These are phyloP conservation scores for Mormyrus lacerda DNA, from an alignment of 2,113 vertebrate species.

Conservation along the genomic window DNA sequence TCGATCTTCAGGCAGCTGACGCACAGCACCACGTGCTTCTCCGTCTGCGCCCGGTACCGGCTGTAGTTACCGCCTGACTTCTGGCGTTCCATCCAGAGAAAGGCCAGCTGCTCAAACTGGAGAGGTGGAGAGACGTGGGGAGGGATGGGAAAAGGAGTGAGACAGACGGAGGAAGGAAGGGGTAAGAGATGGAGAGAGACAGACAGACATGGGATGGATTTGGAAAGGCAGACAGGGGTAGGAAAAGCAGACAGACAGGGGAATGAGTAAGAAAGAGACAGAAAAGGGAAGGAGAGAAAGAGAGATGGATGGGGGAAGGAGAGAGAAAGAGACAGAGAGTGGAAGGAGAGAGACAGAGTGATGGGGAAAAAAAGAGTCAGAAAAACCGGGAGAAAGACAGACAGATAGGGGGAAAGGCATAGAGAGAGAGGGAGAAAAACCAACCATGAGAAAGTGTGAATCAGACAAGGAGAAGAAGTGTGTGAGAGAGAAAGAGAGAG, in stretches of 20 bases:
- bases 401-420: background rate
- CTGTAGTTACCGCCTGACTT: slow-evolving; percentile 74
- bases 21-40: slow-evolving; percentile 70
- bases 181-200: background rate
- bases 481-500: background rate
- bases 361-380: background rate
- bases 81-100: slow-evolving; percentile 74
- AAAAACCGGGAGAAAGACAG: background rate
- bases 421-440: background rate
- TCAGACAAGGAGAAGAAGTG: background rate
- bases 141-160: background rate
- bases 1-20: slow-evolving; percentile 73
- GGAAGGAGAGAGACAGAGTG: background rate
- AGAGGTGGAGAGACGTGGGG: background rate
- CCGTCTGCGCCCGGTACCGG: slow-evolving; percentile 70
- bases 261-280: background rate
- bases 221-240: background rate
- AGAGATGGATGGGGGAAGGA: background rate
- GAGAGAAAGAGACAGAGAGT: background rate
- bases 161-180: background rate
- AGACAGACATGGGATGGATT: background rate
- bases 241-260: background rate
- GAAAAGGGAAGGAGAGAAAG: background rate
- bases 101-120: slow-evolving; percentile 72
- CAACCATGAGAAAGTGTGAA: background rate